These are phyloP conservation scores for Drosophila santomea DNA, from an alignment of 1,140 invertebrate species.

Conservation along the genomic window DNA sequence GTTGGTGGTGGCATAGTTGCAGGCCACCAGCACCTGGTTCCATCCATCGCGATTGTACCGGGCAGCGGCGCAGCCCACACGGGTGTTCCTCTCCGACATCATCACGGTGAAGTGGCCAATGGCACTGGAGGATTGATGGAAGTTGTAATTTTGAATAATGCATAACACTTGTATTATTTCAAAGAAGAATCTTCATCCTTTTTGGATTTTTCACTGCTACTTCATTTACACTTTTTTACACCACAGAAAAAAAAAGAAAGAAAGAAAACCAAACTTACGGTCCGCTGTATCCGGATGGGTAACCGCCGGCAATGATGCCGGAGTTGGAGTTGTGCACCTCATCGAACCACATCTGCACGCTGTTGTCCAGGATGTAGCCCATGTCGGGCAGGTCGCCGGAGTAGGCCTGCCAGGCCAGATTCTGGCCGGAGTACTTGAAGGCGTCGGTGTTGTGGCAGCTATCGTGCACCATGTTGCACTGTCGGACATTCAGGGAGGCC, in stretches of 20 bases:
- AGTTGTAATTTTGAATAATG: too few species aligned
- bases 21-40: conserved; percentile 51
- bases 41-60: conserved; percentile 32
- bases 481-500: conserved; percentile 58
- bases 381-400: conserved; percentile 21
- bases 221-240: too few species aligned
- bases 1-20: conserved; percentile 70
- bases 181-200: too few species aligned
- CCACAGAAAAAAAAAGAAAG: background rate
- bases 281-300: conserved; percentile 39
- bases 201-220: too few species aligned
- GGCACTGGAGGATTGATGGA: conserved; percentile 7
- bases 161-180: background rate
- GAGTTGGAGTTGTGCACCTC: conserved; percentile 49
- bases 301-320: conserved; percentile 43
- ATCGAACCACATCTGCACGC: conserved; percentile 56
- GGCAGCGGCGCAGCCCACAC: conserved; percentile 63
- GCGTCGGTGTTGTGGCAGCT: conserved; percentile 64
- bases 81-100: conserved; percentile 62
- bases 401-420: conserved; percentile 59
- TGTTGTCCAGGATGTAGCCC: conserved; percentile 35
- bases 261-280: conserved; percentile 30
- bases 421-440: conserved; percentile 70
- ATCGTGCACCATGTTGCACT: conserved; percentile 66
- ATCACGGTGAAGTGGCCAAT: conserved; percentile 76